Evolutionary conservation across 2,113 vertebrate species (phyloP).

Genomic region (Microtus pennsylvanicus): DNA sequence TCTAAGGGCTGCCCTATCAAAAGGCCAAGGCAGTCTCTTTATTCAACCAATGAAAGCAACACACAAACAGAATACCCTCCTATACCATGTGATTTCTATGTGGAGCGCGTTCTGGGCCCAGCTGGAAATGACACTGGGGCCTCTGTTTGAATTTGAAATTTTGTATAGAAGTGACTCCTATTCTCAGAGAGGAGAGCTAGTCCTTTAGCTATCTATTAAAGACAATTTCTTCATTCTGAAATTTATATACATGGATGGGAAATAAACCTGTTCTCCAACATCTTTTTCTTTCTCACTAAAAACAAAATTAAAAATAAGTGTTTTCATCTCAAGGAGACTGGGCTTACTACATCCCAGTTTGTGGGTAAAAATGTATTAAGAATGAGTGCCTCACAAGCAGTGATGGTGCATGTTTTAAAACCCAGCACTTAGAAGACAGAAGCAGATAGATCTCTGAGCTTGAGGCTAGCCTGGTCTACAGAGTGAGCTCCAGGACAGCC

Average conservation of each 20-base stretch:
- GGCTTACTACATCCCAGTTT: slow-evolving; percentile 41
- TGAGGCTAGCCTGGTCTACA: not conserved
- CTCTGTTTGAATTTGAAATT: not conserved
- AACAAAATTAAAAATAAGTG: slow-evolving; percentile 39
- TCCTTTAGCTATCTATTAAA: not conserved
- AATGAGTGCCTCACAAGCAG: not conserved
- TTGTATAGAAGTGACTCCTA: not conserved
- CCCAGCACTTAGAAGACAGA: not conserved
- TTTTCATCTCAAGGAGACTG: not conserved
- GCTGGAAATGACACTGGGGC: not conserved
- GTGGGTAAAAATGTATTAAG: slow-evolving; percentile 40
- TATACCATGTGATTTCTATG: not conserved
- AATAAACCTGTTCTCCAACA: not conserved
- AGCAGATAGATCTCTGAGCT: not conserved
- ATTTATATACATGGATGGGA: slow-evolving; percentile 3
- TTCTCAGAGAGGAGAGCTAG: not conserved
- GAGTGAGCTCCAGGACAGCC: not conserved
- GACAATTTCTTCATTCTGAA: not conserved
- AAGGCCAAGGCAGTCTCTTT: too few relatives aligned
- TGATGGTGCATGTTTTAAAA: not conserved
- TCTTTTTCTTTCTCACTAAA: slow-evolving; percentile 33
- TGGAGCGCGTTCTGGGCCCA: too few relatives aligned
- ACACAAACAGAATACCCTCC: too few relatives aligned
- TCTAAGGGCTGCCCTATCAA: too few relatives aligned
- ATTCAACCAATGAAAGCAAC: too few relatives aligned